Base-by-base conservation (phyloP, 2,888 invertebrate genomes). In the Diaphora mendica region DNA sequence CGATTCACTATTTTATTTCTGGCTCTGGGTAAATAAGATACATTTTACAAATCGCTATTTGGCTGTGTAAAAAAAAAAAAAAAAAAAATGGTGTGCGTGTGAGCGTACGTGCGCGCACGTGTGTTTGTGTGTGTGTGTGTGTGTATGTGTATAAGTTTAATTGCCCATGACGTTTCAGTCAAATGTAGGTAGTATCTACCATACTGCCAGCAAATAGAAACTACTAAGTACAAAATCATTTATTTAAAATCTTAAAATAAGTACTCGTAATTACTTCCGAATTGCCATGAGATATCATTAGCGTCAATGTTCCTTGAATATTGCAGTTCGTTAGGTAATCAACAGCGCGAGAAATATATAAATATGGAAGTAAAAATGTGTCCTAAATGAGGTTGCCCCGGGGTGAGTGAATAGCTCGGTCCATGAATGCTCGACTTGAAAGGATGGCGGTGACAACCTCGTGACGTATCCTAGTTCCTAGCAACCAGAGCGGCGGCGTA, bases 301-400 rank as follows among this genome's bases (percentile, higher is more conserved):
- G 42, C 51, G 4, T 4, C 48, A 30, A 66, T 39, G 51, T 70
- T 55, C 42, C 44, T 73, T 67, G 70, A 74, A 74, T 74, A 64
- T 70, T 67, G 48, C 75, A 75, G 55, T 72, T 82, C 62, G 44
- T 81, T 76, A 64, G 20, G 77, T 72, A 81, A 81, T 82, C 75
- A 78, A 70, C 67, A 68, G 59, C 69, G 67, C 59, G 72, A 72
- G 71, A 82, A 80, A 74, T 66, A 71, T 77, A 72, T 66, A 77
- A 76, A 82, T 73, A 75, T 44, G 71, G 72, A 79, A 73, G 70
- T 73, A 78, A 74, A 84, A 85, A 82, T 80, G 84, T 82, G 82
- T 73, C 76, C 78, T 76, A 79, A 85, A 84, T 82, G 82, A 82
- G 81, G 76, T 77, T 55, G 78, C 79, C 77, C 75, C 69, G 73